Base-by-base conservation (phyloP, 2,113 vertebrate genomes). In the Mastomys coucha region DNA sequence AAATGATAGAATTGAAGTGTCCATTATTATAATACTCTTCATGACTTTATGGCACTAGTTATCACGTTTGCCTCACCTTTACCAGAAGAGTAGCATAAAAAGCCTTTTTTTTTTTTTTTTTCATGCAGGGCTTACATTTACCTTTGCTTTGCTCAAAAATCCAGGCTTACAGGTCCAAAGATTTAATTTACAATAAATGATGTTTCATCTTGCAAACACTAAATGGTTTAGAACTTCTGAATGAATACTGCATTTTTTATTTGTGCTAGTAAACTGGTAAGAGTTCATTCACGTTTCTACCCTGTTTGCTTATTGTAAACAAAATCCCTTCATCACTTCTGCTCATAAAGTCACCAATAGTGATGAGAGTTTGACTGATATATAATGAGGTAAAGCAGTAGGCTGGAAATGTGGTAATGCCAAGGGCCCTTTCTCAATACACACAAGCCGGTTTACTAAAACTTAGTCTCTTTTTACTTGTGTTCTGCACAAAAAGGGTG, bases 61-160 rank as follows among this genome's bases (percentile, higher is more conserved):
- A 65, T 28, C 72, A 1, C 51, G 80, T 56, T 45, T 63, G 88
- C 12, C 1, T 89, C 45, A 51, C 0, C 77, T 89, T 72, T 49
- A 60, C 89, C 7, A 76, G 45, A 72, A 92, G 22, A 93, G 4
- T 45, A 31, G 4, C 58, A 80, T 51, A 78, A 22, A 73, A 69
- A 0, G 7, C 19, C n/a, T n/a, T 42, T 7, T 14, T 20, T 17
- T 19, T 58, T 56, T 56, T 56, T 42, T 33, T 58, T 65, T 58
- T 10, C 7, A 58, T 93, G 67, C 7, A 93, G 13, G 77, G n/a
- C n/a, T 84, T 95, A 77, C 94, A 51, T 76, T 51, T 84, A 60
- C 0, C n/a, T 67, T 73, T 63, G 7, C 28, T 85, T 85, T 26
- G 24, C 5, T 77, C 22, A 75, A 78, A 75, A 78, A 77, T 58